Base-by-base conservation (phyloP, 2,113 vertebrate species). In the Ailuropoda melanoleuca region DNA sequence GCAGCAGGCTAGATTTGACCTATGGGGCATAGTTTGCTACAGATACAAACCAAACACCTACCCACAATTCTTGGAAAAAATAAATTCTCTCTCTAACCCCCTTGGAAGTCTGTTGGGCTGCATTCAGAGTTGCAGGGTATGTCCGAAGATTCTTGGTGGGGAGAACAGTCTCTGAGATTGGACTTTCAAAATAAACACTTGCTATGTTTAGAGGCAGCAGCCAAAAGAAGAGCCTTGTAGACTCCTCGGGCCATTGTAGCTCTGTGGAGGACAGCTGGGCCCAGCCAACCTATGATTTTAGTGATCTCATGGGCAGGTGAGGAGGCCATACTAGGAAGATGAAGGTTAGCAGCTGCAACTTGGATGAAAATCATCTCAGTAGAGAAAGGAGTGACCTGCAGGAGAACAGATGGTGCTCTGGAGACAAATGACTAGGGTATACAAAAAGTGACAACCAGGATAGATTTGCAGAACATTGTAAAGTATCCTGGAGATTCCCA, bases 261-360 rank as follows among this genome's bases (percentile, higher is more conserved):
- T 55, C 62, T 12, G 0, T 8, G 21, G 18, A 88, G 23, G 39
- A 89, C 86, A 93, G 78, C 86, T 89, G 88, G 34, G 23, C 29
- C 34, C 23, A 72, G 70, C n/a, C 13, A 39, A 75, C 19, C 68
- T 86, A 29, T 74, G 74, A 87, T 19, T 23, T 75, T 17, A 66
- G 62, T 94, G 92, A 96, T 6, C n/a, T 97, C 68, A 53, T 6
- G 8, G 58, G 70, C 92, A 98, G 97, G 90, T 90, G 97, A 97
- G 24, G 70, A 48, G 62, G 74, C 80, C 23, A 13, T 24, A 64
- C 6, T 0, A 29, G 37, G 48, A 74, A 81, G 34, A 56, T 9
- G 26, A 88, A 37, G 43, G 1, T 26, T 0, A 82, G 15, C 81
- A 88, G 93, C 95, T 96, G 97, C 74, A 74, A 46, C 37, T 62